Conservation (phyloP, 2,888 invertebrate genomes). For the Silvanus unidentatus region DNA sequence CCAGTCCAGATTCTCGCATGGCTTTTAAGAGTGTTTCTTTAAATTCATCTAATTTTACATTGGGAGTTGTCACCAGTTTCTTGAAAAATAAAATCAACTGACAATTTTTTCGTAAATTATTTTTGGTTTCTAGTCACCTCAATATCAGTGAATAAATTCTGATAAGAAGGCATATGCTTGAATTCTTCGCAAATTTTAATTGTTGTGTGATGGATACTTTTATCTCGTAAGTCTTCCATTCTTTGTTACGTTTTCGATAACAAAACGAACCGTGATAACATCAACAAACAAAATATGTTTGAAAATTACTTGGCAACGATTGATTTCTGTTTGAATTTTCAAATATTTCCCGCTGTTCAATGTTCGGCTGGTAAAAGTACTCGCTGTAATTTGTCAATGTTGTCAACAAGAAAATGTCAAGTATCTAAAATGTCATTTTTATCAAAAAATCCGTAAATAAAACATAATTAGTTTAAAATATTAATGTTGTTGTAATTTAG, state of each 20-base stretch:
- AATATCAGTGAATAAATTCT: conserved; percentile 70
- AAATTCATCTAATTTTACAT: conserved; percentile 72
- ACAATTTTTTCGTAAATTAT: neutral
- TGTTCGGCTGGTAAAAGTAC: no score
- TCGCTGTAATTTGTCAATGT: no score
- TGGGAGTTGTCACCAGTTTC: conserved; percentile 73
- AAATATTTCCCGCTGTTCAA: no score
- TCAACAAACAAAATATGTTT: conserved; percentile 1
- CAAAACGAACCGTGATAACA: no score
- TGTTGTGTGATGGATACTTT: conserved; percentile 67
- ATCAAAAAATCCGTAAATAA: no score
- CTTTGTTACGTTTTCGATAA: neutral
- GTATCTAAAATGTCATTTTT: no score
- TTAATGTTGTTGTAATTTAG: no score
- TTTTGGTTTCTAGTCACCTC: conserved; percentile 52
- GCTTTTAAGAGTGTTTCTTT: conserved; percentile 69
- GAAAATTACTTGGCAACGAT: conserved; percentile 13
- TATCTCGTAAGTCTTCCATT: conserved; percentile 48
- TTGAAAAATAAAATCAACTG: conserved; percentile 43
- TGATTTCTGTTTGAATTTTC: conserved; percentile 2
- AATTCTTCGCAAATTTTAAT: conserved; percentile 75
- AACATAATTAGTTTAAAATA: no score
- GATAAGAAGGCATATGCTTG: conserved; percentile 68
- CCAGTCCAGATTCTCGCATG: conserved; percentile 71
- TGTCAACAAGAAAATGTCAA: no score